A percentile compares a stretch with the other conserved stretches of the same genome.
Evolutionary conservation across 2,113 vertebrate genomes (phyloP).

Genomic region (Neoarius graeffei): DNA sequence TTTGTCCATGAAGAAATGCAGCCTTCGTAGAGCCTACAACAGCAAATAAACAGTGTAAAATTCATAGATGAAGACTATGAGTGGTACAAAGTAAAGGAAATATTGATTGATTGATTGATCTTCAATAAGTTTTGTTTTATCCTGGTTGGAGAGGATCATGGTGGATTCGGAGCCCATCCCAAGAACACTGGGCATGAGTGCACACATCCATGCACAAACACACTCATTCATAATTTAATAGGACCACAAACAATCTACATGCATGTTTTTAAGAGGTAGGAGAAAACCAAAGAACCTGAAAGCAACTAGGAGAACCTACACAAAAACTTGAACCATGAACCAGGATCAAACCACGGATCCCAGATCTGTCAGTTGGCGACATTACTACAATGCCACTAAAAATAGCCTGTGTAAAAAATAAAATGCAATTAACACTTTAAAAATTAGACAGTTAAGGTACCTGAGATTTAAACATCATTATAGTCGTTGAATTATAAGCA

Average conservation of each 20-base stretch:
- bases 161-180: not conserved
- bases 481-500: not conserved
- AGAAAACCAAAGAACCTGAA: not conserved
- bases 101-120: not conserved
- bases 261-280: not conserved
- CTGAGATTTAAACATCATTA: not conserved
- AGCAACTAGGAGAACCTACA: not conserved
- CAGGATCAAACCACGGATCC: not conserved
- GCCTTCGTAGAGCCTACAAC: not conserved
- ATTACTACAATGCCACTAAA: not conserved
- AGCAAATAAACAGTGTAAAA: not conserved
- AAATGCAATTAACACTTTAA: not conserved
- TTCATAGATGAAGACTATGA: too few species aligned
- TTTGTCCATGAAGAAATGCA: not conserved
- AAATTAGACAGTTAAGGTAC: not conserved
- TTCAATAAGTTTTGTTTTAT: not conserved
- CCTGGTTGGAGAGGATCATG: not conserved
- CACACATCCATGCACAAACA: not conserved
- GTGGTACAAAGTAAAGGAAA: not conserved
- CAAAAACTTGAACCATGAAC: not conserved
- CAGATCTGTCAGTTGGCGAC: not conserved
- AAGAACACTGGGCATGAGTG: not conserved
- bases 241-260: not conserved
- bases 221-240: not conserved
- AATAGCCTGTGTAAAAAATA: not conserved